These are phyloP conservation scores for Aphaenogaster rudis DNA, from an alignment of 1,140 invertebrate species.

Conservation along the genomic window DNA sequence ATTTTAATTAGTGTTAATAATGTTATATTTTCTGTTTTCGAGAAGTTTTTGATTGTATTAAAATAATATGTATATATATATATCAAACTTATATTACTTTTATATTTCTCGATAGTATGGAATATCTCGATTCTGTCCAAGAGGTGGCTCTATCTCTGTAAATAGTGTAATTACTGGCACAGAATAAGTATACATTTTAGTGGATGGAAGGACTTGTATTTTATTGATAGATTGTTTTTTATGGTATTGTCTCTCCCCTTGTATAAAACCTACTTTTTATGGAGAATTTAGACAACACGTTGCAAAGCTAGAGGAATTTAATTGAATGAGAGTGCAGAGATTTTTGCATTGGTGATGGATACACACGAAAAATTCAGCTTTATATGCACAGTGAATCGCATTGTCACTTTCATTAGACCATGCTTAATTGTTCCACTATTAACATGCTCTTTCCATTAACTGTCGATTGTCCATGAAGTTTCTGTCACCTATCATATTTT, in stretches of 20 bases:
- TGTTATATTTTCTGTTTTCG: conserved; percentile 42
- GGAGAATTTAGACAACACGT: conserved; percentile 45
- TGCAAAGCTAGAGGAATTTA: conserved; percentile 54
- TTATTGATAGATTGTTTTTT: conserved; percentile 56
- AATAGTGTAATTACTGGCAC: conserved; percentile 67
- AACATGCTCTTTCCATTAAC: conserved; percentile 77
- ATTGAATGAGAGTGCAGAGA: conserved; percentile 46
- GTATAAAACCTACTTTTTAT: conserved; percentile 67
- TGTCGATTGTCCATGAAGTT: conserved; percentile 68
- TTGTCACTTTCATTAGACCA: conserved; percentile 76
- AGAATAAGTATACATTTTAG: conserved; percentile 65
- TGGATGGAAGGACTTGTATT: conserved; percentile 59
- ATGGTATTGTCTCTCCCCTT: conserved; percentile 78
- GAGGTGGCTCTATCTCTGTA: conserved; percentile 79
- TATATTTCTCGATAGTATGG: conserved; percentile 32
- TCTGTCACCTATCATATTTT: conserved; percentile 82
- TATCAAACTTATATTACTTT: conserved; percentile 2
- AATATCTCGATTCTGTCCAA: conserved; percentile 76
- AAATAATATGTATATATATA: conserved; percentile 32
- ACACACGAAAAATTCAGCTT: conserved; percentile 70
- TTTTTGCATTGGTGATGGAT: conserved; percentile 81
- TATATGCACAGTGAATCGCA: conserved; percentile 77
- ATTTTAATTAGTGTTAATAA: conserved; percentile 12
- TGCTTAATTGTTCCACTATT: conserved; percentile 78
- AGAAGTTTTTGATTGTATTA: conserved; percentile 12